These are phyloP conservation scores for Xestobium rufovillosum DNA, from an alignment of 2,888 invertebrate genomes.

Conservation along the genomic window DNA sequence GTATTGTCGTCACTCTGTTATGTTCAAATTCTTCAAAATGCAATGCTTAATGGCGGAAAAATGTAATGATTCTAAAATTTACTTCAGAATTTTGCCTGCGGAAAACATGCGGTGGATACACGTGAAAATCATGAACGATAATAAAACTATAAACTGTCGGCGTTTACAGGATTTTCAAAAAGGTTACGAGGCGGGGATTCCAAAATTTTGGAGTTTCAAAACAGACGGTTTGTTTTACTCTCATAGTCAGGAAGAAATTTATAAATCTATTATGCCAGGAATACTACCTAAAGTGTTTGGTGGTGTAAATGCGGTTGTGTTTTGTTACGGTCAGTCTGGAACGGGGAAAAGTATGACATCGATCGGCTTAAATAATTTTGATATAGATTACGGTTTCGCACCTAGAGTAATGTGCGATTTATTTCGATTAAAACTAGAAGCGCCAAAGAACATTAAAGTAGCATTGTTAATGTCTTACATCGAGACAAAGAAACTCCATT, in stretches of 20 bases:
- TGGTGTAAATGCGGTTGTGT: slow-evolving; percentile 36
- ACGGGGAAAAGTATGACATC: slow-evolving; percentile 40
- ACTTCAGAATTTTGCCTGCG: slow-evolving; percentile 33
- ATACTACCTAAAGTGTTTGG: slow-evolving; percentile 33
- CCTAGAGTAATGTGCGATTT: slow-evolving; percentile 37
- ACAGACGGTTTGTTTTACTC: slow-evolving; percentile 41
- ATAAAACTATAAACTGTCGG: slow-evolving; percentile 37
- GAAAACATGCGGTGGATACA: slow-evolving; percentile 31
- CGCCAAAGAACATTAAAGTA: slow-evolving; percentile 32
- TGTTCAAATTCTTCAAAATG: too few species aligned
- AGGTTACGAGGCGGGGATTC: slow-evolving; percentile 22
- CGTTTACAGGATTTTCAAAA: slow-evolving; percentile 34
- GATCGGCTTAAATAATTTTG: slow-evolving; percentile 25
- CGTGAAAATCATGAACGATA: slow-evolving; percentile 34
- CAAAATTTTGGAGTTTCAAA: slow-evolving; percentile 39
- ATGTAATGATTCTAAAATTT: slow-evolving; percentile 28
- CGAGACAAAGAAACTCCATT: slow-evolving; percentile 35
- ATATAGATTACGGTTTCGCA: slow-evolving; percentile 43
- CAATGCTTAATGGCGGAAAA: too few species aligned
- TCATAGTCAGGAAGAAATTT: slow-evolving; percentile 37
- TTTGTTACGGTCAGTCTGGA: slow-evolving; percentile 42
- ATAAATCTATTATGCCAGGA: slow-evolving; percentile 18
- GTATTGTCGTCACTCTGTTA: too few species aligned
- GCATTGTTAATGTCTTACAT: slow-evolving; percentile 38
- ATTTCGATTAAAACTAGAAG: slow-evolving; percentile 30